Base-by-base conservation (phyloP, 2,797 vertebrate species). In the Australoheros facetus region DNA sequence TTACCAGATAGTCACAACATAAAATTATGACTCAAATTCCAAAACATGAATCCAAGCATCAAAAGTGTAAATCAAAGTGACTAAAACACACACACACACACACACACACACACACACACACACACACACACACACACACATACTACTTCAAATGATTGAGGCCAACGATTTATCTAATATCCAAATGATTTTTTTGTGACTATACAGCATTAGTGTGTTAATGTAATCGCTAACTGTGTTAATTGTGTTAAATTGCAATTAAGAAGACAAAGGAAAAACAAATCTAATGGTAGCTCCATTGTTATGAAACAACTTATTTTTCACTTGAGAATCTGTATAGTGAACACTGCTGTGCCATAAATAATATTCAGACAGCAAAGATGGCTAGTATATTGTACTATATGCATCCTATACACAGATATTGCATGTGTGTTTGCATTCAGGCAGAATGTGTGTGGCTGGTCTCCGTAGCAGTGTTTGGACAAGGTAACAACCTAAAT, bases 191-290 rank as follows among this genome's bases (percentile, higher is more conserved):
- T 69, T 4, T 72, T 59, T 58, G 32, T 28, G 13, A 56, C 81
- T 51, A 58, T 79, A 32, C 64, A 23, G 71, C 7, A 7, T 69
- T 77, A 71, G 73, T 51, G 64, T 78, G 79, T 78, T 83, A 80
- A 82, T 82, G 71, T 71, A 84, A 87, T 90, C 80, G 45, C 77
- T 42, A 21, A 75, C 74, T 79, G 62, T 75, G 62, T 84, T 88
- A 92, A 93, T 90, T 91, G 84, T 87, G 73, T 92, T 89, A 85
- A 91, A 90, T 87, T 56, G 78, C 79, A 88, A 92, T 85, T 75
- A 88, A 80, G 64, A 78, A 76, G 77, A 86, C 85, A 87, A 90
- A 79, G 32, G 83, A 81, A 71, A 85, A 21, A 39, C 59, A 81
- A 71, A 88, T 91, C 81, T 77, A 72, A 77, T 34, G 74, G 73